These are phyloP conservation scores for Drosophila cardini DNA, from an alignment of 1,140 invertebrate genomes.

Conservation along the genomic window DNA sequence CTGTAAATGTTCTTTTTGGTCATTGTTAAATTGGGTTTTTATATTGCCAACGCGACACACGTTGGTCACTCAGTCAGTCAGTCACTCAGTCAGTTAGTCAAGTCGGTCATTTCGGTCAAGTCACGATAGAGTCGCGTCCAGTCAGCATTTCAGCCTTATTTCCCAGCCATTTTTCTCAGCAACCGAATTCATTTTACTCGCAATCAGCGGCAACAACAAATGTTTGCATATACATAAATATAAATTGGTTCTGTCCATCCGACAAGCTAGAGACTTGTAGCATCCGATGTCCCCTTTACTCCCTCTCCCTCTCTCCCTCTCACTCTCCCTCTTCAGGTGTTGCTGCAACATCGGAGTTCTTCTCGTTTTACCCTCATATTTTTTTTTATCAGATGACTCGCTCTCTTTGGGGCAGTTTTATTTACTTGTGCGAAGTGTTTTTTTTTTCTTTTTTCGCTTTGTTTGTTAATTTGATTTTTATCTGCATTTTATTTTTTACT, in stretches of 20 bases:
- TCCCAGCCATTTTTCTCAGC: slow-evolving; percentile 48
- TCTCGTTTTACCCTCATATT: slow-evolving; percentile 5
- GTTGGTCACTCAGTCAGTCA: slow-evolving; percentile 27
- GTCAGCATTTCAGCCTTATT: slow-evolving; percentile 21
- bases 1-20: slow-evolving; percentile 62
- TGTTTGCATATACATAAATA: slow-evolving; percentile 64
- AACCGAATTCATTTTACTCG: slow-evolving; percentile 70
- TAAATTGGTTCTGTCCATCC: slow-evolving; percentile 68
- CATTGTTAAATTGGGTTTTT: slow-evolving; percentile 67
- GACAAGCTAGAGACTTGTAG: slow-evolving; percentile 49
- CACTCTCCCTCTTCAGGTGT: slow-evolving; percentile 15
- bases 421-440: slow-evolving; percentile 72
- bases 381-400: slow-evolving; percentile 65
- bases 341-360: slow-evolving; percentile 35
- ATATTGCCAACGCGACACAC: slow-evolving; percentile 40
- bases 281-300: neutral
- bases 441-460: slow-evolving; percentile 55
- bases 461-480: slow-evolving; percentile 83
- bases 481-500: slow-evolving; percentile 75
- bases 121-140: neutral
- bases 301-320: neutral
- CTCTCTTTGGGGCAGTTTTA: slow-evolving; percentile 63
- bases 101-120: neutral
- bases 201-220: slow-evolving; percentile 69
- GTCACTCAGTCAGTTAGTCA: slow-evolving; percentile 28